phyloP scores from a whole-genome alignment of 1,140 invertebrate genomes.

The Bathynomus jamesi region DNA sequence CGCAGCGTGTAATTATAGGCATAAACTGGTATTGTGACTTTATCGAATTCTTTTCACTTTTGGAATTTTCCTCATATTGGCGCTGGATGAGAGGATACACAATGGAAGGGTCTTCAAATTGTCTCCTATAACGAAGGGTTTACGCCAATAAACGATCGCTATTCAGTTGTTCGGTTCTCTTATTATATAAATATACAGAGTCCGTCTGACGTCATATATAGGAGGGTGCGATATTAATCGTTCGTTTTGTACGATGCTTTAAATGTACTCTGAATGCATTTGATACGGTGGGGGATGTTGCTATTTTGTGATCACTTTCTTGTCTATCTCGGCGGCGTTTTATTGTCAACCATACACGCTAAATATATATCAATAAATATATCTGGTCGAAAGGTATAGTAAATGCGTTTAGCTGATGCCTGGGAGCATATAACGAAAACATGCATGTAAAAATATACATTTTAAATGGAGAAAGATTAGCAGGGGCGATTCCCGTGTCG shows the following conservation, averaged over 20 bases:
- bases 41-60: slow-evolving; percentile 1
- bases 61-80: background rate
- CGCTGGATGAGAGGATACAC: background rate
- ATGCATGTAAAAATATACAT: too few relatives aligned
- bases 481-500: too few relatives aligned
- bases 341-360: too few relatives aligned
- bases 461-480: too few relatives aligned
- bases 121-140: background rate
- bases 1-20: background rate
- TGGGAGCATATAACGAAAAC: too few relatives aligned
- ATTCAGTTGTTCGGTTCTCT: background rate
- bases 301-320: too few relatives aligned
- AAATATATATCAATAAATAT: too few relatives aligned
- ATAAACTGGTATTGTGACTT: background rate
- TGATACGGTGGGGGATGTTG: too few relatives aligned
- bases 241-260: background rate
- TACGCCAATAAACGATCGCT: background rate
- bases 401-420: too few relatives aligned
- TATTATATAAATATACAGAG: background rate
- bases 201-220: background rate
- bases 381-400: too few relatives aligned
- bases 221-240: background rate
- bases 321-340: too few relatives aligned
- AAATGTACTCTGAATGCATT: too few relatives aligned
- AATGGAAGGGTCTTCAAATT: background rate